These are phyloP conservation scores for Acleris sparsana DNA, from an alignment of 2,888 invertebrate species.

Conservation along the genomic window DNA sequence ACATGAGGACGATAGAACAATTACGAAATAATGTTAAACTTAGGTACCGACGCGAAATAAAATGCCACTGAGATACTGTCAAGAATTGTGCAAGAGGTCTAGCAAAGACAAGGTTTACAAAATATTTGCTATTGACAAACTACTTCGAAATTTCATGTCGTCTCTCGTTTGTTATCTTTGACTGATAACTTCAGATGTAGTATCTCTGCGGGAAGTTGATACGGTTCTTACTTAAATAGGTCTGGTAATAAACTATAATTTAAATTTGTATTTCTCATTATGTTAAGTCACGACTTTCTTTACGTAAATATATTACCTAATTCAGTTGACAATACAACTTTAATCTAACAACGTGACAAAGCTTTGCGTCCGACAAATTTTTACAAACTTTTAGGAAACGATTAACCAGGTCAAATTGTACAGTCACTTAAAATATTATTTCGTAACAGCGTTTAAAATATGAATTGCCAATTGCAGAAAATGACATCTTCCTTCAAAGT, in stretches of 20 bases:
- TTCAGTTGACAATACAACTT: conserved; percentile 9
- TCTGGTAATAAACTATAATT: conserved; percentile 1
- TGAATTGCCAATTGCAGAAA: neutral
- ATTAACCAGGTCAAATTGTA: neutral
- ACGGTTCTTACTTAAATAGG: conserved; percentile 1
- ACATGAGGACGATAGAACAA: conserved; percentile 1
- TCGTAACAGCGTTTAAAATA: too few relatives aligned
- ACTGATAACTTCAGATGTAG: conserved; percentile 32
- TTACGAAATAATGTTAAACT: neutral
- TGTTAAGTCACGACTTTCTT: conserved; percentile 5
- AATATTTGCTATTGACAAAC: conserved; percentile 48
- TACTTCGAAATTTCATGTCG: conserved; percentile 35
- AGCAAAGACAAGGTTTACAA: conserved; percentile 29
- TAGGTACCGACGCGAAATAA: neutral
- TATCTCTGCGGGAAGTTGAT: conserved; percentile 27
- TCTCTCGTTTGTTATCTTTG: conserved; percentile 19
- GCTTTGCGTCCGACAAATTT: conserved; percentile 7
- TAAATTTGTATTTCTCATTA: conserved; percentile 1
- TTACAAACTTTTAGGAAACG: conserved; percentile 1
- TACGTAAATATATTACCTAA: conserved; percentile 12
- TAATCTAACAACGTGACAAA: conserved; percentile 15
- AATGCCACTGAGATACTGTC: conserved; percentile 35
- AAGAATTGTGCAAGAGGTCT: conserved; percentile 20
- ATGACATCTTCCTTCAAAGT: neutral
- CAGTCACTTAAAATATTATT: too few relatives aligned